A percentile compares a stretch with the other conserved stretches of the same genome.
These are phyloP conservation scores for Ladona fulva DNA, from an alignment of 1,140 invertebrate genomes.

Conservation along the genomic window DNA sequence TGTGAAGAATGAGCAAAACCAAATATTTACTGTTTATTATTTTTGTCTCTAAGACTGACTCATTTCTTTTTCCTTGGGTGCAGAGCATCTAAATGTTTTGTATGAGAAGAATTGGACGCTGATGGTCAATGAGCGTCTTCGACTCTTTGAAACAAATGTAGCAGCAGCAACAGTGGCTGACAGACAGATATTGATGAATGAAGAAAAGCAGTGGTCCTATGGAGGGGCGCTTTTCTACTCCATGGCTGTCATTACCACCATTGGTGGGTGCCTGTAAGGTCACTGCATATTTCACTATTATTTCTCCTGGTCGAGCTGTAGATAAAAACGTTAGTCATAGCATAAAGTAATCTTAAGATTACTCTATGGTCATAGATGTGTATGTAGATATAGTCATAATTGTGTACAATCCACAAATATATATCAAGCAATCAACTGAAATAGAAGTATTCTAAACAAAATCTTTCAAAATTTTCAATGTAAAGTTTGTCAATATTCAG, in stretches of 20 bases:
- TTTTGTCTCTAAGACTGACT: background rate
- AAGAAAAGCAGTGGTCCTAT: constrained; percentile 58
- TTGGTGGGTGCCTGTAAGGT: constrained; percentile 45
- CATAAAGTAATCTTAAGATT: too few relatives aligned
- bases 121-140: constrained; percentile 61
- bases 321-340: too few relatives aligned
- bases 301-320: too few relatives aligned
- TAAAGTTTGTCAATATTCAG: too few relatives aligned
- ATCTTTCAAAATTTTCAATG: too few relatives aligned
- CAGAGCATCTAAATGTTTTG: constrained; percentile 69
- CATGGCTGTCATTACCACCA: constrained; percentile 75
- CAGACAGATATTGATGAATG: constrained; percentile 36
- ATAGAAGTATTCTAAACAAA: too few relatives aligned
- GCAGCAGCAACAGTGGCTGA: constrained; percentile 52
- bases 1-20: too few relatives aligned
- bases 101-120: constrained; percentile 74
- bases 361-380: too few relatives aligned
- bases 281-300: background rate
- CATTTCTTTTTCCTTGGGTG: constrained; percentile 28
- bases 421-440: too few relatives aligned
- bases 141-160: constrained; percentile 65
- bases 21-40: background rate
- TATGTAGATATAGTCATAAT: too few relatives aligned
- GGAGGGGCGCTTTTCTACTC: constrained; percentile 70
- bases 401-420: too few relatives aligned